Evolutionary conservation across 2,888 invertebrate genomes (phyloP).

Genomic region (Morpho deidamia): DNA sequence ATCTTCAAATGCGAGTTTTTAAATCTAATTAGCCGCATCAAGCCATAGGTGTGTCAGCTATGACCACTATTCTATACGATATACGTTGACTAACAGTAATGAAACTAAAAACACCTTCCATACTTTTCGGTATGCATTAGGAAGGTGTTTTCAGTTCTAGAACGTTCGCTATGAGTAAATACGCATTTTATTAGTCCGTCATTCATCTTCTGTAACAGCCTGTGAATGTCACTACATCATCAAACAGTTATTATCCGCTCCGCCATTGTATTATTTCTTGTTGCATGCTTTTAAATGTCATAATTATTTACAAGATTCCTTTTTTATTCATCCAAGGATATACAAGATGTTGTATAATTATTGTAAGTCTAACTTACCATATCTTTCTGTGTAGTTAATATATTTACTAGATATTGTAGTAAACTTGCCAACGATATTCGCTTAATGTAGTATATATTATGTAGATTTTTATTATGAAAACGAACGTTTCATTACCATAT

Average conservation of each 20-base stretch:
- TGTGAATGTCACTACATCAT: constrained; percentile 1
- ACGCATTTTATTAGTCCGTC: background rate
- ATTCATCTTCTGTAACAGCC: constrained; percentile 1
- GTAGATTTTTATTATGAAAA: background rate
- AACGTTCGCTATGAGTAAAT: background rate
- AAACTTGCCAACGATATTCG: constrained; percentile 7
- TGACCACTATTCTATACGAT: too few relatives aligned
- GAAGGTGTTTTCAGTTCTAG: background rate
- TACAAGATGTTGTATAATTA: background rate
- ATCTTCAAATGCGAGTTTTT: too few relatives aligned
- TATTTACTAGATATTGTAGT: background rate
- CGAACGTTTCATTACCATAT: constrained; percentile 1
- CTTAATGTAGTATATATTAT: background rate
- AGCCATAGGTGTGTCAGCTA: too few relatives aligned
- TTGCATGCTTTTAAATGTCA: constrained; percentile 2
- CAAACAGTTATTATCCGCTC: constrained; percentile 1
- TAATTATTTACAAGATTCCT: background rate
- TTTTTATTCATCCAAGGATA: background rate
- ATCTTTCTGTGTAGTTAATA: background rate
- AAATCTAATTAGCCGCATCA: too few relatives aligned
- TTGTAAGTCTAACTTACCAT: background rate
- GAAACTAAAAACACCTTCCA: too few relatives aligned
- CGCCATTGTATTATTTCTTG: constrained; percentile 4
- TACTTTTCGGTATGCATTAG: too few relatives aligned
- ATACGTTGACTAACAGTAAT: too few relatives aligned